Conservation (phyloP, 2,113 vertebrate genomes). For the Sander vitreus region DNA sequence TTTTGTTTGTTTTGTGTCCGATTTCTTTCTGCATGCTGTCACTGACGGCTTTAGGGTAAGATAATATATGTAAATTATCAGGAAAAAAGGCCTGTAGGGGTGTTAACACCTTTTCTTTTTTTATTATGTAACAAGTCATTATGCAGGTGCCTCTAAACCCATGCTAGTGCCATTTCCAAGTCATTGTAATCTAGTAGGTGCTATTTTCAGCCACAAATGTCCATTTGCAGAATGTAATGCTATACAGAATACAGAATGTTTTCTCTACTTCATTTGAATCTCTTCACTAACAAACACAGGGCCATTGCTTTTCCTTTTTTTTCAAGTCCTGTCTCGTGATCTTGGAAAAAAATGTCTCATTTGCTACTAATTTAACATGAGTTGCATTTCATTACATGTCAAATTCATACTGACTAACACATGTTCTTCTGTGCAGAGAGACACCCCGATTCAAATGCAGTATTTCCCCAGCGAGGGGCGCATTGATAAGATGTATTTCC, state of each 20-base stretch:
- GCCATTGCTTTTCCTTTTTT: slow-evolving; percentile 40
- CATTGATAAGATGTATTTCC: slow-evolving; percentile 96
- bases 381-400: neutral
- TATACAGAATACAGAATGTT: too few species aligned
- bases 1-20: slow-evolving; percentile 73
- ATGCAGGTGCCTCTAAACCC: slow-evolving; percentile 46
- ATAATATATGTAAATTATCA: slow-evolving; percentile 60
- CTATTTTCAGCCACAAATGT: slow-evolving; percentile 30
- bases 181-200: slow-evolving; percentile 39
- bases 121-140: slow-evolving; percentile 48
- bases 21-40: slow-evolving; percentile 92
- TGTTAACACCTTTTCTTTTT: slow-evolving; percentile 53
- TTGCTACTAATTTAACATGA: neutral
- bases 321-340: slow-evolving; percentile 41
- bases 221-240: too few species aligned
- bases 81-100: slow-evolving; percentile 62
- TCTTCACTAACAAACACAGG: slow-evolving; percentile 28
- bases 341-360: slow-evolving; percentile 21
- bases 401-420: neutral
- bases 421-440: slow-evolving; percentile 81
- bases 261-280: slow-evolving; percentile 33
- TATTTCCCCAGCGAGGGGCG: slow-evolving; percentile 88
- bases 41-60: slow-evolving; percentile 87
- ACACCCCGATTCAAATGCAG: slow-evolving; percentile 76
- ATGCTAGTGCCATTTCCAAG: slow-evolving; percentile 37